Percentiles rank a stretch among this genome's conserved stretches.
Evolutionary conservation across 2,888 invertebrate genomes (phyloP).

Genomic region (Bedellia somnulentella): DNA sequence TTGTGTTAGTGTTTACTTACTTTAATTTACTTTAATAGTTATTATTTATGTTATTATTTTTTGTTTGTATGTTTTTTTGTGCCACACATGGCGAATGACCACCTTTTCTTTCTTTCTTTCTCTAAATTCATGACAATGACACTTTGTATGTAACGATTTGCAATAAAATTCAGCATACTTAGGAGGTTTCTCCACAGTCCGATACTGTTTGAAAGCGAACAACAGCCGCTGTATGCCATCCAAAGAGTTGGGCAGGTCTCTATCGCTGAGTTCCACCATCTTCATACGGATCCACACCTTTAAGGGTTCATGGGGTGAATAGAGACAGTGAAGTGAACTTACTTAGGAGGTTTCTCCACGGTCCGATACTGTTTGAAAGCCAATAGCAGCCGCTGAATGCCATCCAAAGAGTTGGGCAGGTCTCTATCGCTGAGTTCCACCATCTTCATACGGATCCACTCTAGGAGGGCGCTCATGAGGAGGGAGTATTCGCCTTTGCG

Average conservation of each 20-base stretch:
- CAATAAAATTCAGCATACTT: too few species aligned
- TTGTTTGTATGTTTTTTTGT: too few species aligned
- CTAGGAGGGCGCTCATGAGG: constrained; percentile 80
- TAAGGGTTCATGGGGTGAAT: too few species aligned
- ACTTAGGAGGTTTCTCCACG: constrained; percentile 97
- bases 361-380: constrained; percentile 95
- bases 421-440: constrained; percentile 78
- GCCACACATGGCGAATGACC: too few species aligned
- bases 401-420: constrained; percentile 93
- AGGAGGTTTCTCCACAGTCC: constrained; percentile 96
- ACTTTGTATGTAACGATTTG: too few species aligned
- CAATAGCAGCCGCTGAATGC: constrained; percentile 86
- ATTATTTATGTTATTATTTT: too few species aligned
- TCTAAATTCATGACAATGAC: too few species aligned
- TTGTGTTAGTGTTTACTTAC: too few species aligned
- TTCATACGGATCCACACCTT: constrained; percentile 92
- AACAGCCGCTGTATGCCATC: constrained; percentile 93
- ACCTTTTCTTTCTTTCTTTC: too few species aligned
- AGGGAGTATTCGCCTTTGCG: constrained; percentile 88
- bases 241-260: constrained; percentile 90
- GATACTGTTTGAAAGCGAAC: constrained; percentile 89
- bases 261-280: constrained; percentile 77
- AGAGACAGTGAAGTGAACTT: too few species aligned
- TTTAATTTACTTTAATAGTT: too few species aligned
- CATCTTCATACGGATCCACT: constrained; percentile 92